These are phyloP conservation scores for Rhopilema esculentum DNA, from an alignment of 30 jellyfish, hydroid and myxozoan species.

Conservation along the genomic window DNA sequence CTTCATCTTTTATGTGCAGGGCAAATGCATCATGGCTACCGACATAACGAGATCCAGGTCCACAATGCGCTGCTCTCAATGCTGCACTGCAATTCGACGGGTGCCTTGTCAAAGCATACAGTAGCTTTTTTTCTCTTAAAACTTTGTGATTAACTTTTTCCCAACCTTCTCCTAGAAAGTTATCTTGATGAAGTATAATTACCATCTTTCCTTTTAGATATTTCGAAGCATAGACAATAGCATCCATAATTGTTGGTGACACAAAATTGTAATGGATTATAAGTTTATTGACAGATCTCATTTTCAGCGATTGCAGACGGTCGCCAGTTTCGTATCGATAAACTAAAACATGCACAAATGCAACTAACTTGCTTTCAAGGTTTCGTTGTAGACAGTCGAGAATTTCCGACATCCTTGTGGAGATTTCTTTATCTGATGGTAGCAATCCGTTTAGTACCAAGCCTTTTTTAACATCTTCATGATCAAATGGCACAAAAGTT, in stretches of 20 bases:
- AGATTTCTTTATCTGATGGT: constrained; percentile 68
- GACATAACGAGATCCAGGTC: constrained; percentile 38
- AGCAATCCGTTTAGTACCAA: constrained; percentile 45
- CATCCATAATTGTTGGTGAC: constrained; percentile 79
- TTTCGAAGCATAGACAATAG: constrained; percentile 66
- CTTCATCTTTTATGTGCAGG: constrained; percentile 23
- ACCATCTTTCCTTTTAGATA: constrained; percentile 66
- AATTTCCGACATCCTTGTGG: constrained; percentile 83
- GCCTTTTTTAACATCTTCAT: constrained; percentile 45
- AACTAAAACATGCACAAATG: constrained; percentile 79
- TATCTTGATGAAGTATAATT: constrained; percentile 79
- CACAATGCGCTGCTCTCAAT: constrained; percentile 58
- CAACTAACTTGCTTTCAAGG: constrained; percentile 70
- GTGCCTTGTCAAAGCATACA: constrained; percentile 93
- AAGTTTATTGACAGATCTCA: constrained; percentile 54
- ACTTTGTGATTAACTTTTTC: constrained; percentile 61
- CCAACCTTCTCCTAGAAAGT: constrained; percentile 89
- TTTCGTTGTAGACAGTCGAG: constrained; percentile 72
- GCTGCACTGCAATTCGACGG: constrained; percentile 59
- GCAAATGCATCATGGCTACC: constrained; percentile 90
- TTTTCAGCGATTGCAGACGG: constrained; percentile 44
- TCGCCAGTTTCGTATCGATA: constrained; percentile 57
- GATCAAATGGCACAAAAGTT: constrained; percentile 76
- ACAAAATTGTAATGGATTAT: constrained; percentile 72
- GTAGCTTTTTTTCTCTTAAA: constrained; percentile 29